Base-by-base conservation (phyloP, 2,797 vertebrate genomes). In the Myotis pilosus region DNA sequence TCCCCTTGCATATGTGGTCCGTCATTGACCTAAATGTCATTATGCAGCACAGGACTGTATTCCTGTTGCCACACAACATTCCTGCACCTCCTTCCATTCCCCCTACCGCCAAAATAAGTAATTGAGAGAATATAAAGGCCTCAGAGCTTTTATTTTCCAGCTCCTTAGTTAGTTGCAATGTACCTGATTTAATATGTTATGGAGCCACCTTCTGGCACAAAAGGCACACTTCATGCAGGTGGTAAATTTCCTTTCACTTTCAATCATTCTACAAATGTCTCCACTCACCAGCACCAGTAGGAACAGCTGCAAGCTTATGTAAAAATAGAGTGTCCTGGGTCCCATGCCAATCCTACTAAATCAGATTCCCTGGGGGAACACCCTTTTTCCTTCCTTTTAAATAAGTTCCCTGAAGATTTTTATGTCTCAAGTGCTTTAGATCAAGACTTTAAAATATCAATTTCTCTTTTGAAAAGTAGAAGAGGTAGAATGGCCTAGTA, bases 181-280 rank as follows among this genome's bases (percentile, higher is more conserved):
- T n/a, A 33, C 38, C 30, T 85, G 69, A 94, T 96, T 86, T 97
- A 94, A 94, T 89, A 94, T 89, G 75, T 53, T 95, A 91, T 72
- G 78, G 94, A 13, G 97, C 97, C 98, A 97, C 87, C 98, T 96
- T 86, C 97, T 97, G 98, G 97, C 51, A 3, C 0, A 10, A 55
- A 78, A 16, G 47, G 38, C 44, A 60, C 30, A 97, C 57, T 96
- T 94, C 97, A 96, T 0, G 12, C 12, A 6, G 9, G 9, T 19
- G 47, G 69, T 36, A 75, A 87, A 62, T 86, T 87, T n/a, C 19
- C 71, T 72, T 84, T 96, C 49, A 17, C 47, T 78, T 94, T 95
- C 25, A 66, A 25, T 78, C 57, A 47, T 3, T n/a, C 25, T 47
- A 25, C 74, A 80, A 64, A 44, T 20, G 28, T 79, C 82, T 74